Evolutionary conservation across 1,140 invertebrate species (phyloP), one percentile per base, ranked within the genome.

Genomic region (Helicoverpa zea): DNA sequence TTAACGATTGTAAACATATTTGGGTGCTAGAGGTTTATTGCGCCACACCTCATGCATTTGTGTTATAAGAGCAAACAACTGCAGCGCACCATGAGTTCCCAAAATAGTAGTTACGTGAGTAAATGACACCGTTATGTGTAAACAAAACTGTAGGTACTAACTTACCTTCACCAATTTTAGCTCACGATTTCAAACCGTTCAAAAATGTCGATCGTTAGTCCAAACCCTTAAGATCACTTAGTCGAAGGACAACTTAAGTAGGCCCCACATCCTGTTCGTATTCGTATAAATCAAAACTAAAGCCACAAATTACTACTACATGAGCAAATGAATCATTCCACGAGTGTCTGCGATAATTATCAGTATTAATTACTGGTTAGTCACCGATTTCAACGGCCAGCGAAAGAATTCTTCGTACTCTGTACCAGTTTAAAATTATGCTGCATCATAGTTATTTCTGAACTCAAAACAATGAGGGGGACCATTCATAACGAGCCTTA

Each of bases 401-500:
- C 10, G 49, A 70, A 43, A 59, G 52, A 70, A 47, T 68, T 23
- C 64, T 51, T 23, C 63, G 49, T 51, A 66, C 76, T 35, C 30
- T 23, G 75, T 68, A 68, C 80, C 81, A 81, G 79, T 77, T 81
- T 79, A 76, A 82, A 80, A 73, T 80, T 84, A 83, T 87, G 74
- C 88, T 80, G 83, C 86, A 86, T 87, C 87, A 86, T 80, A 83
- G 81, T 84, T 89, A 90, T 90, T 89, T 87, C 83, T 81, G 85
- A 84, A 82, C 82, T 79, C 74, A 76, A 79, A 79, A 88, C 90
- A 89, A 89, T 87, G 81, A 83, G 61, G 86, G 84, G 80, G 80
- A 83, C 81, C 84, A 88, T 90, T 88, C 86, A 86, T 90, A 90
- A 89, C 85, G 84, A 87, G 84, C 83, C 81, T 85, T 86, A 87